Percentiles rank a stretch among this genome's conserved stretches.
These are phyloP conservation scores for Amblyraja radiata DNA, from an alignment of 2,797 vertebrate species.

Conservation along the genomic window DNA sequence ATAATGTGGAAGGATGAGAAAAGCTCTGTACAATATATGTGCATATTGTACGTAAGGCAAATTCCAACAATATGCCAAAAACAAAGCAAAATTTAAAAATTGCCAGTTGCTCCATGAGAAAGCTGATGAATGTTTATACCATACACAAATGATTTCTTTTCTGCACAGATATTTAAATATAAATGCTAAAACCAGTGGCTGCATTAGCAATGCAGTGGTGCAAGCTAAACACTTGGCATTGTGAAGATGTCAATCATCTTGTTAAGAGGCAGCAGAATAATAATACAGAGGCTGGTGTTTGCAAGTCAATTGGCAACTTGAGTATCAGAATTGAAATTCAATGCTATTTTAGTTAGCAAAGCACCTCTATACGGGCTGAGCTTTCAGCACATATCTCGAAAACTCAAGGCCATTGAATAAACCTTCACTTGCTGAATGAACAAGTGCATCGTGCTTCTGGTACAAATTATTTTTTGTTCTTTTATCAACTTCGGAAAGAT, in stretches of 20 bases:
- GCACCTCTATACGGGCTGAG: background rate
- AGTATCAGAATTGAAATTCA: conserved; percentile 28
- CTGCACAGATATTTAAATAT: background rate
- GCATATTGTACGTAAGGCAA: background rate
- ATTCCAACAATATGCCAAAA: background rate
- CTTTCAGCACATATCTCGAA: background rate
- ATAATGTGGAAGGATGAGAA: background rate
- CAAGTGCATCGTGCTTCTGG: background rate
- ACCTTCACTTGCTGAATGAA: conserved; percentile 1
- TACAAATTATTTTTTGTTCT: background rate
- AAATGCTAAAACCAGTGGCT: background rate
- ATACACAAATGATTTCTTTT: too few relatives aligned
- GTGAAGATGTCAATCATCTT: conserved; percentile 16
- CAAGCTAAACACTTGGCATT: background rate
- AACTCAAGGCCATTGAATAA: background rate
- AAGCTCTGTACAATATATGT: background rate
- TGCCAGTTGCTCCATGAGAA: background rate
- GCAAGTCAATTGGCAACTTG: background rate
- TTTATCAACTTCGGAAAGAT: background rate
- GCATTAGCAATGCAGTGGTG: background rate
- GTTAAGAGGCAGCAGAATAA: conserved; percentile 2
- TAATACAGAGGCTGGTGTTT: background rate
- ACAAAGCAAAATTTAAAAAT: background rate
- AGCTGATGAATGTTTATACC: background rate
- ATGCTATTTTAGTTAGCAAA: conserved; percentile 4